Evolutionary conservation across 2,888 invertebrate genomes (phyloP).

Genomic region (Empis stercorea): DNA sequence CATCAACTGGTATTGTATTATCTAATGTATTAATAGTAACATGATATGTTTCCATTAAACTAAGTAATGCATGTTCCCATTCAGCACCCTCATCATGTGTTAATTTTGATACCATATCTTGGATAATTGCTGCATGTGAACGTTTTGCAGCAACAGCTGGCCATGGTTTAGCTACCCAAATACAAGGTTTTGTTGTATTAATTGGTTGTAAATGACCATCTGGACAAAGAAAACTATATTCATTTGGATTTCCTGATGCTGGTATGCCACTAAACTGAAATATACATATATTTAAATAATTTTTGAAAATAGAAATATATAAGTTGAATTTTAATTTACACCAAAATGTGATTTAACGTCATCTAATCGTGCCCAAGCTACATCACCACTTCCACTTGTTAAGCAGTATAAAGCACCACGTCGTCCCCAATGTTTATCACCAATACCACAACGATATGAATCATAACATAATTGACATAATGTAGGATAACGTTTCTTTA

Average conservation of each 20-base stretch:
- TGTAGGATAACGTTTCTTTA: conserved; percentile 56
- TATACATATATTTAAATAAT: too few relatives aligned
- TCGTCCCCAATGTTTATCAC: conserved; percentile 73
- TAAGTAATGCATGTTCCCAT: conserved; percentile 47
- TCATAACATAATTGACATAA: conserved; percentile 60
- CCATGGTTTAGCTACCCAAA: conserved; percentile 71
- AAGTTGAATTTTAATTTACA: conserved; percentile 33
- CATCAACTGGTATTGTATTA: conserved; percentile 49
- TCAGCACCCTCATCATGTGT: conserved; percentile 30
- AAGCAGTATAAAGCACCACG: conserved; percentile 71
- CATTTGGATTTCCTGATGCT: conserved; percentile 33
- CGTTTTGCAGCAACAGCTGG: conserved; percentile 53
- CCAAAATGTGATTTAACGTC: conserved; percentile 55
- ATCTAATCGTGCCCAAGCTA: conserved; percentile 67
- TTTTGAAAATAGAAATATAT: not conserved
- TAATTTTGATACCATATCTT: conserved; percentile 37
- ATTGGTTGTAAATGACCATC: conserved; percentile 56
- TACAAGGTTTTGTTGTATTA: conserved; percentile 47
- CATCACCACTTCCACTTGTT: conserved; percentile 62
- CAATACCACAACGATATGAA: conserved; percentile 44
- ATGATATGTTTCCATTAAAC: conserved; percentile 47
- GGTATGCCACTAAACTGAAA: conserved; percentile 29
- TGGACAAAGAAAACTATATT: conserved; percentile 61
- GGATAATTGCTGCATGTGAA: conserved; percentile 39
- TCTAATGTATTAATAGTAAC: conserved; percentile 41